Evolutionary conservation across 2,888 invertebrate species (phyloP), one percentile per base, ranked within the genome.

Genomic region (Aspidiotus destructor): DNA sequence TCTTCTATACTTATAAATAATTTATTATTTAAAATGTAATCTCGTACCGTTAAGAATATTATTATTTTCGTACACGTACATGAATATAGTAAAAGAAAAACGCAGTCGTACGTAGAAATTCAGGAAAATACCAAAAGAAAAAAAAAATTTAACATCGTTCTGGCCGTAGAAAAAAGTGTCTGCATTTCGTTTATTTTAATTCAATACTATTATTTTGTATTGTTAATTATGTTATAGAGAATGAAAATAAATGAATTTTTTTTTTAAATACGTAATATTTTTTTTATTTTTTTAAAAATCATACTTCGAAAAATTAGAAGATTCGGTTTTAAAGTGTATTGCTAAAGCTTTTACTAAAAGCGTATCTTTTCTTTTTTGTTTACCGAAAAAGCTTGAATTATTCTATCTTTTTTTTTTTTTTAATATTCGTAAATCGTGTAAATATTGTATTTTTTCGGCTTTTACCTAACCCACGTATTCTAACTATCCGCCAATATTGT

Each of bases 311-410:
- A 28, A 28, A 28, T 28, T 28, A 28, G 28, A 28, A 60, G 16
- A 58, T 60, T 67, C 67, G 67, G 60, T 58, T 67, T 60, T 65
- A 48, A 17, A 67, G 67, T 28, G 28, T 60, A 67, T 60, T 52
- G 67, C 67, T 67, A 60, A 67, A 60, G 67, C 67, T 67, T 67
- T 67, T 60, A 67, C 67, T 67, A 67, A 67, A 58, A 48, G 58
- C 67, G 15, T 28, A 28, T 28, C 28, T 28, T 28, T 28, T 28
- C 28, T 28, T 28, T n/a, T 28, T 28, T 28, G 28, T 28, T 28
- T 63, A 10, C 10, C 17, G 57, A 9, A 67, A 67, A 67, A 9
- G 48, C 28, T 28, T 28, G 28, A 28, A 28, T 28, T 28, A 3
- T 28, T 28, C 28, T 58, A 58, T 58, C 58, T 67, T 67, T 41